phyloP scores from a whole-genome alignment of 2,113 vertebrate genomes.

The Bothrops jararaca region DNA sequence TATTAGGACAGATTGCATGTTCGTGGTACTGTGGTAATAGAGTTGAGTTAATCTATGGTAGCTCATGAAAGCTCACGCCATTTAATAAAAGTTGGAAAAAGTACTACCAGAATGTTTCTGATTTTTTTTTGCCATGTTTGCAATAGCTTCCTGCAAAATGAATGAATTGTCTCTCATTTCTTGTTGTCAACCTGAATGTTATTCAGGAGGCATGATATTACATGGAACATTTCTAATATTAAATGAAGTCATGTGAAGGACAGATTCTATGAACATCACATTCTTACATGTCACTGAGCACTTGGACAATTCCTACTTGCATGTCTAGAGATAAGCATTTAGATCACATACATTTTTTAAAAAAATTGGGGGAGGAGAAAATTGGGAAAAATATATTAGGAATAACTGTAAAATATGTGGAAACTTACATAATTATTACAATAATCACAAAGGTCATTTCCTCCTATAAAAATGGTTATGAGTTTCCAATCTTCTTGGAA shows the following conservation, averaged over 20 bases:
- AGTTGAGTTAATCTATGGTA: not conserved
- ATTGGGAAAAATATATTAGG: not conserved
- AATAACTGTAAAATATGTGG: not conserved
- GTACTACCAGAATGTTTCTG: not conserved
- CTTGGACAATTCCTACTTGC: not conserved
- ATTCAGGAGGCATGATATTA: not conserved
- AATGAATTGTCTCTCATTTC: not conserved
- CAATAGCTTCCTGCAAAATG: not conserved
- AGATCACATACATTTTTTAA: not conserved
- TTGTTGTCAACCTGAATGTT: not conserved
- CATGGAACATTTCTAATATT: not conserved
- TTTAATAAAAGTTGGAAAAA: not conserved
- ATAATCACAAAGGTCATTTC: constrained; percentile 68
- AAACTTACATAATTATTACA: constrained; percentile 67
- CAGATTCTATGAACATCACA: not conserved
- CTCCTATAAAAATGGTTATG: constrained; percentile 74
- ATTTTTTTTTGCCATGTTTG: not conserved
- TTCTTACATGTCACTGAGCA: not conserved
- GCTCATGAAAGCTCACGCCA: not conserved
- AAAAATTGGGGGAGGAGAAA: not conserved
- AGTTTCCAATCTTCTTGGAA: constrained; percentile 76
- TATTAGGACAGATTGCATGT: not conserved
- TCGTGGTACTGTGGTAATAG: not conserved
- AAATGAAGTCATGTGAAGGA: not conserved
- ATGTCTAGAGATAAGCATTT: not conserved